Conservation (phyloP, 2,797 vertebrate species). For the Parauchenoglanis ngamensis region DNA sequence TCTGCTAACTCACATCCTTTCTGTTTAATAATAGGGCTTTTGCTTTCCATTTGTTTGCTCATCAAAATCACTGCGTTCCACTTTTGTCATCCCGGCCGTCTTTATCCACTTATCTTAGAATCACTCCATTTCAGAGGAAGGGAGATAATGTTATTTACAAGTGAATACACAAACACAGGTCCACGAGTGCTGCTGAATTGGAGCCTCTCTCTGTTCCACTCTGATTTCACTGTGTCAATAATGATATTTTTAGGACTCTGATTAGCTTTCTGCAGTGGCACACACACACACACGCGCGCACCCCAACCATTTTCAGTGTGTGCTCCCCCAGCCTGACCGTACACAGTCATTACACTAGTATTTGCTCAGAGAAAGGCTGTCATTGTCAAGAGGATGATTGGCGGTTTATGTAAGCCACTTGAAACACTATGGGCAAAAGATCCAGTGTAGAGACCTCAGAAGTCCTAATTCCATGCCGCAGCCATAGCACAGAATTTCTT, state of each 20-base stretch:
- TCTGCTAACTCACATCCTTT: neutral
- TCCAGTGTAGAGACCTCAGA: slow-evolving; percentile 30
- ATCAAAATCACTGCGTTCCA: slow-evolving; percentile 19
- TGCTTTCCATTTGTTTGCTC: slow-evolving; percentile 22
- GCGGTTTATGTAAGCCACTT: slow-evolving; percentile 47
- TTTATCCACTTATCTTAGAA: slow-evolving; percentile 37
- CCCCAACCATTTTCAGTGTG: slow-evolving; percentile 34
- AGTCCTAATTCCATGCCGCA: slow-evolving; percentile 6
- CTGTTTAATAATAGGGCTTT: slow-evolving; percentile 14
- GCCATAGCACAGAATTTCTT: neutral
- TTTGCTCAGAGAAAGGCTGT: slow-evolving; percentile 53
- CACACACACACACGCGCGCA: slow-evolving; percentile 37
- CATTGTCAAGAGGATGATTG: slow-evolving; percentile 53
- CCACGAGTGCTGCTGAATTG: slow-evolving; percentile 14
- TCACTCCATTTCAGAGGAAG: slow-evolving; percentile 27
- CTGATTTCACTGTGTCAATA: slow-evolving; percentile 46
- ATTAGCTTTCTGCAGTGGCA: slow-evolving; percentile 45
- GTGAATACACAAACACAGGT: slow-evolving; percentile 27
- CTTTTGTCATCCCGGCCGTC: neutral
- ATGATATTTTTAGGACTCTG: slow-evolving; percentile 48
- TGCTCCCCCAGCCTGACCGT: slow-evolving; percentile 27
- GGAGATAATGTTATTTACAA: slow-evolving; percentile 41
- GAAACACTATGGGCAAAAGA: slow-evolving; percentile 30
- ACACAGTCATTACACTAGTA: slow-evolving; percentile 54
- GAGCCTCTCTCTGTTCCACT: slow-evolving; percentile 6